Conservation (phyloP, 2,888 invertebrate species). For the Patella depressa region DNA sequence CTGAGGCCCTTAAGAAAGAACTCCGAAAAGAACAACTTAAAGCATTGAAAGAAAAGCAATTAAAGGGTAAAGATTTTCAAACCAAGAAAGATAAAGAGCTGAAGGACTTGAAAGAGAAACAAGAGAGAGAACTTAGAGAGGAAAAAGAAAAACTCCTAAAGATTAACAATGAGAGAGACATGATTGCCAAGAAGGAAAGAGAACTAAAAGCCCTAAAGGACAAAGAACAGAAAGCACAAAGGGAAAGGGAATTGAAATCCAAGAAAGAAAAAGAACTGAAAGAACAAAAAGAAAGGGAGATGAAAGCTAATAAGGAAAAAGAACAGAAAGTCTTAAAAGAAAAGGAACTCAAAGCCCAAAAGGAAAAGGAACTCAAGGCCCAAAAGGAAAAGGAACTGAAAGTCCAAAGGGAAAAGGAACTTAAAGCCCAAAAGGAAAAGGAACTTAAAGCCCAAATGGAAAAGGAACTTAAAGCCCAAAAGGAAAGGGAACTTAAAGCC, state of each 20-base stretch:
- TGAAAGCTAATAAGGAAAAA: background rate
- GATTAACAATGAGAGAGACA: background rate
- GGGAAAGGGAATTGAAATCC: background rate
- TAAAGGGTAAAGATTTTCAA: background rate
- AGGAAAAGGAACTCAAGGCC: background rate
- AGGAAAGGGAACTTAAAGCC: background rate
- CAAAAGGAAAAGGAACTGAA: conserved; percentile 18
- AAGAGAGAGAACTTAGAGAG: background rate
- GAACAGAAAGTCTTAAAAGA: background rate
- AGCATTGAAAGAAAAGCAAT: conserved; percentile 17
- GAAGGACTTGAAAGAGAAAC: background rate
- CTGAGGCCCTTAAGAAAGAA: conserved; percentile 16
- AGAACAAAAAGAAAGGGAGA: conserved; percentile 13
- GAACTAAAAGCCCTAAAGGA: background rate
- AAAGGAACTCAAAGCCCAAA: background rate
- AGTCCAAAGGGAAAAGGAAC: background rate
- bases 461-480: conserved; percentile 5
- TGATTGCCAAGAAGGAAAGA: background rate
- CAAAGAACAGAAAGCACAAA: background rate
- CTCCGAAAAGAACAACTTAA: conserved; percentile 24
- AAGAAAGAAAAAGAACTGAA: background rate
- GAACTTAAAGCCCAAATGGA: conserved; percentile 4
- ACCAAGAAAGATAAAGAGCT: background rate
- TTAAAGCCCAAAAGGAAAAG: background rate
- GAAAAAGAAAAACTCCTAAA: background rate